Conservation (phyloP, 1,140 invertebrate genomes). For the Drosophila yakuba region DNA sequence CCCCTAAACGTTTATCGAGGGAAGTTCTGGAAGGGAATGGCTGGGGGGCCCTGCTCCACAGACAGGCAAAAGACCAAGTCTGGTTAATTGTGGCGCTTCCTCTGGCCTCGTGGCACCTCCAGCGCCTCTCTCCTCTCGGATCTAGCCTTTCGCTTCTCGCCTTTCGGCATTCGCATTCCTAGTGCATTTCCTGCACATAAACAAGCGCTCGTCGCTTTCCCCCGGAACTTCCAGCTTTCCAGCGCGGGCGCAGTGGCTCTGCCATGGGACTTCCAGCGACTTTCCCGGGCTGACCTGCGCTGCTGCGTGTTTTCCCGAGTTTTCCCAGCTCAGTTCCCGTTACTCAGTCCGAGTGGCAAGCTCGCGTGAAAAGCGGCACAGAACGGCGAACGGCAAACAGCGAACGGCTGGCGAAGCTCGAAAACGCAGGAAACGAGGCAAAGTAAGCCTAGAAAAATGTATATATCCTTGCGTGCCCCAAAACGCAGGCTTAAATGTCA, state of each 20-base stretch:
- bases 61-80: conserved; percentile 67
- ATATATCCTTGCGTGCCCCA: background rate
- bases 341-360: conserved; percentile 73
- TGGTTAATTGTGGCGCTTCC: conserved; percentile 72
- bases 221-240: conserved; percentile 21
- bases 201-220: conserved; percentile 40
- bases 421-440: conserved; percentile 41
- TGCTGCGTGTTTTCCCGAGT: conserved; percentile 4
- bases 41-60: background rate
- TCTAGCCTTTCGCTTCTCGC: too few species aligned
- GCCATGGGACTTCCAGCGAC: conserved; percentile 17
- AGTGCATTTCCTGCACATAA: conserved; percentile 79
- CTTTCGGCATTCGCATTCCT: conserved; percentile 11
- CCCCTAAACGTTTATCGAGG: conserved; percentile 47
- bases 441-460: background rate
- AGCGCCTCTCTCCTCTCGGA: background rate
- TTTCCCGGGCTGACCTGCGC: conserved; percentile 43
- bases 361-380: conserved; percentile 54
- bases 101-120: conserved; percentile 67
- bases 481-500: background rate
- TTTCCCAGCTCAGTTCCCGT: conserved; percentile 47
- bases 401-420: conserved; percentile 71
- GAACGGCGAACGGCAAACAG: conserved; percentile 43
- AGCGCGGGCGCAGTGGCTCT: conserved; percentile 17
- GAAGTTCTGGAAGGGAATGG: conserved; percentile 1